Evolutionary conservation across 2,888 invertebrate species (phyloP).

Genomic region (Zeuzera pyrina): DNA sequence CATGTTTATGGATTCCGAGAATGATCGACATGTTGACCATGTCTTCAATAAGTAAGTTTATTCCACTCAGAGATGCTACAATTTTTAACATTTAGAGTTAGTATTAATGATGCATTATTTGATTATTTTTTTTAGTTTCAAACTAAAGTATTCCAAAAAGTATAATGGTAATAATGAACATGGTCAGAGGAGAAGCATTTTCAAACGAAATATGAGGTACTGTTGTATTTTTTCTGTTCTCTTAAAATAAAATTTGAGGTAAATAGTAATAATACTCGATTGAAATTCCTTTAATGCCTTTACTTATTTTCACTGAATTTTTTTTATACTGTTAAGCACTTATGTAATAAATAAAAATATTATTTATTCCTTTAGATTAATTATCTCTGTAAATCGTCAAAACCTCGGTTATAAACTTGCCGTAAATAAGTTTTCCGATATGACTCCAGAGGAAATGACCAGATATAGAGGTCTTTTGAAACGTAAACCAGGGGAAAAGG

Average conservation of each 20-base stretch:
- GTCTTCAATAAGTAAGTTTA: no score
- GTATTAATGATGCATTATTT: no score
- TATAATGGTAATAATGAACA: conserved; percentile 30
- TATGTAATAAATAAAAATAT: no score
- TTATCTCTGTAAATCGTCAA: conserved; percentile 29
- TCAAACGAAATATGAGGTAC: conserved; percentile 8
- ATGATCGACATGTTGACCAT: no score
- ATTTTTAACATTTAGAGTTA: no score
- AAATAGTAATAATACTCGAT: no score
- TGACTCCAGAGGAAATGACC: conserved; percentile 37
- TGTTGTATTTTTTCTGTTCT: neutral
- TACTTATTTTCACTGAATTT: no score
- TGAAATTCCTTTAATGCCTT: no score
- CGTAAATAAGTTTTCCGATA: conserved; percentile 47
- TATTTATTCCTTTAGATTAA: conserved; percentile 21
- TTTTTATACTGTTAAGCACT: no score
- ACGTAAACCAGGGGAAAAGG: conserved; percentile 27
- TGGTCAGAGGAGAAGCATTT: conserved; percentile 24
- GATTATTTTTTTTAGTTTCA: conserved; percentile 21
- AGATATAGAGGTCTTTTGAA: conserved; percentile 29
- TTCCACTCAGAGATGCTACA: no score
- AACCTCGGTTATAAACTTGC: conserved; percentile 39
- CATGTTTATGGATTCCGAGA: no score
- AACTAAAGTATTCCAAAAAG: conserved; percentile 1
- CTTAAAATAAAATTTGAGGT: no score